These are phyloP conservation scores for Limenitis camilla DNA, from an alignment of 2,888 invertebrate genomes.

Conservation along the genomic window DNA sequence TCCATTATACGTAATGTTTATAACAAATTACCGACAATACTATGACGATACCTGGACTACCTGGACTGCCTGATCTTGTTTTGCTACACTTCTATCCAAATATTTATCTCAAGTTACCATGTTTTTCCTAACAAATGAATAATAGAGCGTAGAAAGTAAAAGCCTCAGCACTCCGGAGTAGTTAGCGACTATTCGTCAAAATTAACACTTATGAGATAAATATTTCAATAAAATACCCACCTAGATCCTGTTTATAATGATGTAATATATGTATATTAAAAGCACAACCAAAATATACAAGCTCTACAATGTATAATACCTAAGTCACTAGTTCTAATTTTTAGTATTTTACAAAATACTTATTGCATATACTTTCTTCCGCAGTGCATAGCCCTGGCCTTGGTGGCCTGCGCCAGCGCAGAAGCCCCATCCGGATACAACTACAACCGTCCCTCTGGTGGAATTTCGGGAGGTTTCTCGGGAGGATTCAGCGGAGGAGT, in stretches of 20 bases:
- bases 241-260: constrained; percentile 2
- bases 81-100: too few species aligned
- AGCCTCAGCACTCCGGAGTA: constrained; percentile 5
- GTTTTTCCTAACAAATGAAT: constrained; percentile 5
- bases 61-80: too few species aligned
- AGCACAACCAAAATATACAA: background rate
- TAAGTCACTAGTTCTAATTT: background rate
- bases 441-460: constrained; percentile 80
- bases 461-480: constrained; percentile 46
- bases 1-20: too few species aligned
- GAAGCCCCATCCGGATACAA: constrained; percentile 86
- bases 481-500: constrained; percentile 57
- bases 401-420: constrained; percentile 83
- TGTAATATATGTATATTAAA: background rate
- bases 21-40: too few species aligned
- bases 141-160: constrained; percentile 15
- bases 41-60: too few species aligned
- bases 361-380: constrained; percentile 32
- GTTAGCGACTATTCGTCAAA: constrained; percentile 12
- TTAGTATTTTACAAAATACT: too few species aligned
- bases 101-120: background rate
- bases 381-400: constrained; percentile 88
- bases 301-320: too few species aligned
- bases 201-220: constrained; percentile 11
- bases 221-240: background rate